Evolutionary conservation across 2,888 invertebrate species (phyloP).

Genomic region (Nomada ruficornis): DNA sequence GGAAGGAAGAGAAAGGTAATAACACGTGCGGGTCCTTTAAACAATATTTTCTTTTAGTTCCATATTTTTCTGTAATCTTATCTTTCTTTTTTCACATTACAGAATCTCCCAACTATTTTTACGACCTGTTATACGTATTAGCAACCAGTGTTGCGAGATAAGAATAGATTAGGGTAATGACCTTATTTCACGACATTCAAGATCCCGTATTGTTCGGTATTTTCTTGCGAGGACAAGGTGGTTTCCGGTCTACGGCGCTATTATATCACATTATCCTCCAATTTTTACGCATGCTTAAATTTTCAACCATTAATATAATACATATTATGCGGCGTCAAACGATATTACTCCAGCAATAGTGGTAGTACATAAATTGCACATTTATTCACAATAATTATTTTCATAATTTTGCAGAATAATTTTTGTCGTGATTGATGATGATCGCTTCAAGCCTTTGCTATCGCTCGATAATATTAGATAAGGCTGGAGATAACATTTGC

Average conservation of each 20-base stretch:
- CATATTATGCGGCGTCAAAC: no score
- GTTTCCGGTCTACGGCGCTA: not conserved
- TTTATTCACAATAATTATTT: not conserved
- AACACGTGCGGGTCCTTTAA: slow-evolving; percentile 17
- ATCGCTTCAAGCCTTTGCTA: not conserved
- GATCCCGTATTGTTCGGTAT: slow-evolving; percentile 2
- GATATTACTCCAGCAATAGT: no score
- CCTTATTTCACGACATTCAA: slow-evolving; percentile 22
- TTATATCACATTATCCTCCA: not conserved
- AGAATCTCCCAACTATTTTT: slow-evolving; percentile 38
- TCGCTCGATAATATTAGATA: not conserved
- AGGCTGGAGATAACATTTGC: not conserved
- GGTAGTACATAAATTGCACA: no score
- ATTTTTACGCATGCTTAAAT: not conserved
- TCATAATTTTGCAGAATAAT: not conserved
- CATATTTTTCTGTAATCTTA: slow-evolving; percentile 64
- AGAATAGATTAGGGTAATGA: slow-evolving; percentile 48
- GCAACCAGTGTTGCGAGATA: slow-evolving; percentile 46
- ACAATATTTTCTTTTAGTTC: slow-evolving; percentile 61
- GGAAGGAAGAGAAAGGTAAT: slow-evolving; percentile 9
- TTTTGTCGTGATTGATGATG: not conserved
- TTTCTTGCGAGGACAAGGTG: slow-evolving; percentile 6
- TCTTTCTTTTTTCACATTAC: slow-evolving; percentile 35
- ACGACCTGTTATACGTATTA: slow-evolving; percentile 47
- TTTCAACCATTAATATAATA: no score